phyloP scores from a whole-genome alignment of 2,888 invertebrate species.

The Lasiommata megera region DNA sequence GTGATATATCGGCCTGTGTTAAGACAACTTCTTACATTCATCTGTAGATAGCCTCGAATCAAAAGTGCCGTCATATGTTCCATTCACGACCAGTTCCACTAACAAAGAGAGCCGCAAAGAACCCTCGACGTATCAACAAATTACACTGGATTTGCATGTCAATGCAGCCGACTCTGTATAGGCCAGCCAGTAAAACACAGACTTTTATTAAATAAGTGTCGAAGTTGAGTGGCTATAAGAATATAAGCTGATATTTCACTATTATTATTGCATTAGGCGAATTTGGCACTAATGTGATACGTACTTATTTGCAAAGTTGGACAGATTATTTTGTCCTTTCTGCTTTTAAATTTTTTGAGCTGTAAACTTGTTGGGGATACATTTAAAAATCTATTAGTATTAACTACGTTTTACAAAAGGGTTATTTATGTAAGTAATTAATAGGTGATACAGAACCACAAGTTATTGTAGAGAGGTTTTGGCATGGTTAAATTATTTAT shows the following conservation, averaged over 20 bases:
- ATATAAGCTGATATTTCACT: neutral
- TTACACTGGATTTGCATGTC: slow-evolving; percentile 77
- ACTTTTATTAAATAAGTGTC: slow-evolving; percentile 64
- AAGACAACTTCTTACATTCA: slow-evolving; percentile 53
- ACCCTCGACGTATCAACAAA: slow-evolving; percentile 79
- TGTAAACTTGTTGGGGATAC: too few species aligned
- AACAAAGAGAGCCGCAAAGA: slow-evolving; percentile 75
- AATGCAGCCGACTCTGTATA: slow-evolving; percentile 57
- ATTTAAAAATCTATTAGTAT: too few species aligned
- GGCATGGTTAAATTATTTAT: too few species aligned
- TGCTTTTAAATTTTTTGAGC: too few species aligned
- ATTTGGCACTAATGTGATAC: neutral
- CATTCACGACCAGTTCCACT: slow-evolving; percentile 63
- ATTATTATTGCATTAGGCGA: neutral
- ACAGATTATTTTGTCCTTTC: too few species aligned
- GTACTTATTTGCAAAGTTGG: neutral
- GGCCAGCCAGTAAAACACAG: slow-evolving; percentile 57
- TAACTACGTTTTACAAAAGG: too few species aligned
- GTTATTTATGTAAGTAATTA: too few species aligned
- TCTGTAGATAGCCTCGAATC: slow-evolving; percentile 49
- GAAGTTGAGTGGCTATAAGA: slow-evolving; percentile 41
- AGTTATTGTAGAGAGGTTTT: too few species aligned
- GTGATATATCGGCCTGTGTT: slow-evolving; percentile 61
- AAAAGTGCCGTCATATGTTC: slow-evolving; percentile 74
- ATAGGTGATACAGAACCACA: too few species aligned